Evolutionary conservation across 2,797 vertebrate species (phyloP).

Genomic region (Poecilia picta): DNA sequence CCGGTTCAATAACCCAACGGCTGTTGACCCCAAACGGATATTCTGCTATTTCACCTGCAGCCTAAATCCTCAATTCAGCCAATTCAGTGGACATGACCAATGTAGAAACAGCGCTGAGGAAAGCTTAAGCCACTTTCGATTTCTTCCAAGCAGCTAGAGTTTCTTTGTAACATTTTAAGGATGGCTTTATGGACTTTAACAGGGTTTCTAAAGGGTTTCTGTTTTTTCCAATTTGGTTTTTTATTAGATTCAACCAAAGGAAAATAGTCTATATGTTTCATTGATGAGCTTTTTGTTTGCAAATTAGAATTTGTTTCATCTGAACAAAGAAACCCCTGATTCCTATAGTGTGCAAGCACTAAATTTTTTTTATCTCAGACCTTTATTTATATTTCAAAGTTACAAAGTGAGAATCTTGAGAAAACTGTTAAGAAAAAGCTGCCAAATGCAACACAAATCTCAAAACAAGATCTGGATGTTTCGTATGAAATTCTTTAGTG

Average conservation of each 20-base stretch:
- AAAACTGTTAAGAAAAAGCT: not conserved
- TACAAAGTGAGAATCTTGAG: not conserved
- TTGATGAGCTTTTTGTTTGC: not conserved
- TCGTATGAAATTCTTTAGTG: not conserved
- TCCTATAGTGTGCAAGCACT: not conserved
- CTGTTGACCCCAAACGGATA: constrained; percentile 25
- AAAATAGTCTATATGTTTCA: not conserved
- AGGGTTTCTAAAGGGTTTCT: not conserved
- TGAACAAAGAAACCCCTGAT: not conserved
- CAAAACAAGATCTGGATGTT: not conserved
- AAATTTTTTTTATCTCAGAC: not conserved
- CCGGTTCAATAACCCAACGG: constrained; percentile 62
- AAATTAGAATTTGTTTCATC: not conserved
- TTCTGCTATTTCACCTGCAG: not conserved
- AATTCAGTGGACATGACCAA: not conserved
- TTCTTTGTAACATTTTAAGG: not conserved
- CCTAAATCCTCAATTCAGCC: not conserved
- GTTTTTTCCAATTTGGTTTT: not conserved
- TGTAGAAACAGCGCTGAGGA: not conserved
- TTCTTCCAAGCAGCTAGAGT: not conserved
- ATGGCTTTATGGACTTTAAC: not conserved
- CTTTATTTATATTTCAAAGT: not conserved
- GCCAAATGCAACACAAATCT: not conserved
- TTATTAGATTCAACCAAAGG: not conserved
- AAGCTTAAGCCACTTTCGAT: not conserved